phyloP scores from a whole-genome alignment of 2,113 vertebrate genomes.

The Chloroceryle aenea region DNA sequence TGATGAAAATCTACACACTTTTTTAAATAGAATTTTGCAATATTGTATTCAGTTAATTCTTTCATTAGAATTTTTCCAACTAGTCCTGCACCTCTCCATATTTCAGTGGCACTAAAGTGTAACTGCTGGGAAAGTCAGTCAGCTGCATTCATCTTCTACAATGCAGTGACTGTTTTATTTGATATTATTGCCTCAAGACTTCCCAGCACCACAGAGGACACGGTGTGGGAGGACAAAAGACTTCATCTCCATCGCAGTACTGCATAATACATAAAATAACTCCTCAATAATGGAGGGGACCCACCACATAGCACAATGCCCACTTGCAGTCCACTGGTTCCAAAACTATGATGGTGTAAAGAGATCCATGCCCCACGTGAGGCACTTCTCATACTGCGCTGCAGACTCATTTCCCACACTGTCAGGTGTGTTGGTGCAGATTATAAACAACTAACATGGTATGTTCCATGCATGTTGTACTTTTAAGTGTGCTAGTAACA shows the following conservation, averaged over 20 bases:
- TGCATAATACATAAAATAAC: conserved; percentile 48
- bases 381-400: fast-evolving
- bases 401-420: fast-evolving
- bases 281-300: not conserved
- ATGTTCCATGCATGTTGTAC: not conserved
- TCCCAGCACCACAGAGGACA: not conserved
- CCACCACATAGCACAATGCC: not conserved
- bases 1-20: not conserved
- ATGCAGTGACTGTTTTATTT: not conserved
- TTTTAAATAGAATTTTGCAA: not conserved
- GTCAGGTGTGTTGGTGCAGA: not conserved
- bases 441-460: not conserved
- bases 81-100: fast-evolving
- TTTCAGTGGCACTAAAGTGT: not conserved
- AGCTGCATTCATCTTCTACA: not conserved
- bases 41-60: not conserved
- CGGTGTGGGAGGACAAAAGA: not conserved
- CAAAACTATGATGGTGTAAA: not conserved
- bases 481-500: not conserved
- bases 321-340: conserved; percentile 5
- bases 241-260: conserved; percentile 43
- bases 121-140: not conserved
- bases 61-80: not conserved
- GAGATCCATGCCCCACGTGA: fast-evolving
- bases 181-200: conserved; percentile 13